Conservation (phyloP, 2,797 vertebrate genomes). For the Esox lucius region DNA sequence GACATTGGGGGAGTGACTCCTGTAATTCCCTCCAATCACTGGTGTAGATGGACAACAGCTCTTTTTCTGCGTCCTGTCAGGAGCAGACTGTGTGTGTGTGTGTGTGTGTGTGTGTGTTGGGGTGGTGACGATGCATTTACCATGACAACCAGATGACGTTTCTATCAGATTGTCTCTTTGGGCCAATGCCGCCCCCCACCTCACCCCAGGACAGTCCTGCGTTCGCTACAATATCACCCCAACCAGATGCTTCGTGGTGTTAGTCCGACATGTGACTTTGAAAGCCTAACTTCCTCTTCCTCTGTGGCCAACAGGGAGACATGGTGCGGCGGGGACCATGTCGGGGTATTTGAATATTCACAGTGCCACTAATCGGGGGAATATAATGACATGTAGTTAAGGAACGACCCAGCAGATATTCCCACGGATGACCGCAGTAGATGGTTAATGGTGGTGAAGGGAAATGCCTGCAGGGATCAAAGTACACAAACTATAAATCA, state of each 20-base stretch:
- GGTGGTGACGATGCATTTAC: neutral
- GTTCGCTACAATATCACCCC: neutral
- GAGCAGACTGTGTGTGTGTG: neutral
- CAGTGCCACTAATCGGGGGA: too few species aligned
- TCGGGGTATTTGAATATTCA: neutral
- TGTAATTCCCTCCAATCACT: neutral
- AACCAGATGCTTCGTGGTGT: neutral
- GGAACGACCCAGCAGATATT: too few species aligned
- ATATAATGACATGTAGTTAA: too few species aligned
- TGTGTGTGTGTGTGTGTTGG: too few species aligned
- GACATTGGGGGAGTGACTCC: neutral
- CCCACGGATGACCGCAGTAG: too few species aligned
- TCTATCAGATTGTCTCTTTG: neutral
- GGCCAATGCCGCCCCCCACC: neutral
- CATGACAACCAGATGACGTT: neutral
- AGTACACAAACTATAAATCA: too few species aligned
- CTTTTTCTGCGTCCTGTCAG: neutral
- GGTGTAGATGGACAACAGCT: neutral
- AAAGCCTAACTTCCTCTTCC: neutral
- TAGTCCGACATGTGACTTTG: neutral
- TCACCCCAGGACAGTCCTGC: neutral
- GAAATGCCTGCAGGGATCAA: too few species aligned
- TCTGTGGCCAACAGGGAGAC: neutral
- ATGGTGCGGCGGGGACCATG: neutral
- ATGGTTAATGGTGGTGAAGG: too few species aligned